Evolutionary conservation across 2,113 vertebrate species (phyloP).

Genomic region (Brachypodius melanocephalos): DNA sequence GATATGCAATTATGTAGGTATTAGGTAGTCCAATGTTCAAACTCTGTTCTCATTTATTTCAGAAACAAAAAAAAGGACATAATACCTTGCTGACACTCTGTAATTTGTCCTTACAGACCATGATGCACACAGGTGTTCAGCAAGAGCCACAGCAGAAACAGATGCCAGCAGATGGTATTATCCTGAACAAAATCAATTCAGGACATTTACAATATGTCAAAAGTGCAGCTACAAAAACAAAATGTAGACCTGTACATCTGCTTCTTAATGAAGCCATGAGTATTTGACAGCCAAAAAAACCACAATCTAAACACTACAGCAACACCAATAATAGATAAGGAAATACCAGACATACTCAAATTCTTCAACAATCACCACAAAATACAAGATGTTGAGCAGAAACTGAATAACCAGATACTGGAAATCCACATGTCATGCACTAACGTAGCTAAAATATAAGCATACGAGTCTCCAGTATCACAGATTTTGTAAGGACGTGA

Average conservation of each 20-base stretch:
- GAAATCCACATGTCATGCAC: background rate
- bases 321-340: background rate
- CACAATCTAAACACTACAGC: constrained; percentile 10
- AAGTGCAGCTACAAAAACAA: constrained; percentile 13
- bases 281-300: constrained; percentile 33
- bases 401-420: background rate
- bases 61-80: background rate
- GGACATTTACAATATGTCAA: constrained; percentile 37
- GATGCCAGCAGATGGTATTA: constrained; percentile 41
- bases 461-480: background rate
- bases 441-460: constrained; percentile 12
- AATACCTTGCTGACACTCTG: background rate
- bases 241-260: constrained; percentile 55
- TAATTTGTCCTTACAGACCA: background rate
- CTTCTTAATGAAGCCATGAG: constrained; percentile 36
- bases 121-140: background rate
- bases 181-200: constrained; percentile 42
- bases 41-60: background rate
- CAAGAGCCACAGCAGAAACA: constrained; percentile 19
- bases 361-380: background rate
- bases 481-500: background rate
- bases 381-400: constrained; percentile 3
- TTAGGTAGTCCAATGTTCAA: background rate
- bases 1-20: background rate
- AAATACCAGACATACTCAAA: background rate